Conservation (phyloP, 2,113 vertebrate genomes). For the Pachyramphus minor region DNA sequence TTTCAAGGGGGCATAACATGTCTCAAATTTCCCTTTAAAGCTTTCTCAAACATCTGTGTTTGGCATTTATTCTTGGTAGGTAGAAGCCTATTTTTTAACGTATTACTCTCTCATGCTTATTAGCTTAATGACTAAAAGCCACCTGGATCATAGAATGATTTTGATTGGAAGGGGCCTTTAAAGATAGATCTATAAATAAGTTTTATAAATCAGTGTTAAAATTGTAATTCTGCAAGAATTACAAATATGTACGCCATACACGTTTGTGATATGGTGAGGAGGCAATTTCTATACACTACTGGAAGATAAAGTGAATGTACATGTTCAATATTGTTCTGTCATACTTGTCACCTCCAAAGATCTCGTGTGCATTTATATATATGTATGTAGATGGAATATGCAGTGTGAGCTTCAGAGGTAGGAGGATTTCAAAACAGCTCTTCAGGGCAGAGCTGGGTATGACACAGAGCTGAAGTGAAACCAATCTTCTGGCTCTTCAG, state of each 20-base stretch:
- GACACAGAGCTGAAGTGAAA: constrained; percentile 33
- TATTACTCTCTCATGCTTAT: neutral
- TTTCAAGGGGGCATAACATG: neutral
- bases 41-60: neutral
- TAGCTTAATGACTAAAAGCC: neutral
- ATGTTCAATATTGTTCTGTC: neutral
- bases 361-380: neutral
- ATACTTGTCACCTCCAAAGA: neutral
- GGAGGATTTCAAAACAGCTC: constrained; percentile 27
- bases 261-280: neutral
- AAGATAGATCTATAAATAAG: neutral
- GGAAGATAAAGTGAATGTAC: neutral
- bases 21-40: neutral
- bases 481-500: neutral
- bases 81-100: neutral
- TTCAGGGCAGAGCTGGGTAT: neutral
- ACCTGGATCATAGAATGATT: neutral
- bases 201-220: neutral
- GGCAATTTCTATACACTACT: neutral
- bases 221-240: neutral
- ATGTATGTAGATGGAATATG: neutral
- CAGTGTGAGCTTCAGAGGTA: neutral
- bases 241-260: neutral
- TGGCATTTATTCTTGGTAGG: neutral
- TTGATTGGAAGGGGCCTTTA: neutral